Base-by-base conservation (phyloP, 1,140 invertebrate genomes). In the Drosophila willistoni region DNA sequence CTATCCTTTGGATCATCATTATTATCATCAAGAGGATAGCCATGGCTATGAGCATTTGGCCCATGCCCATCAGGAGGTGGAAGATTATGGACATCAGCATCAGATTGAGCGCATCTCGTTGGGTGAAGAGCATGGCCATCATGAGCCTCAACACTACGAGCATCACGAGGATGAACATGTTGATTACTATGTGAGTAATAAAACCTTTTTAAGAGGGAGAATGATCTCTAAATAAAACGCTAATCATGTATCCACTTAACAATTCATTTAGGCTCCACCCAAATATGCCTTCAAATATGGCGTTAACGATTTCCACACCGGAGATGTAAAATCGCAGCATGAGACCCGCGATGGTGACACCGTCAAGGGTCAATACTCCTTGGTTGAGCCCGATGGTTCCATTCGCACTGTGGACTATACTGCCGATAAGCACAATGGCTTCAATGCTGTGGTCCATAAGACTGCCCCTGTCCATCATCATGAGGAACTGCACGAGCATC, bases 401-500 rank as follows among this genome's bases (percentile, higher is more conserved):
- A 92, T 92, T 54, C 91, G 94, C 47, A 94, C 92, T 55, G 93
- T 94, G 19, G 93, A 93, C 72, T 94, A 94, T 71, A 93, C 92
- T 5, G 93, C 93, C 34, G 93, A 93, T 69, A 89, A 91, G 61
- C 86, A 91, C 71, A 93, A 92, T 62, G 92, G 92, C 51, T 95
- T 95, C 93, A 95, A 95, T 92, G 94, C 94, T 47, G 93, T 95
- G 22, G 94, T 95, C n/a, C 93, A 94, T 90, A 94, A 94, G 92
- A 94, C 93, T 41, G 94, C 93, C 39, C 94, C 94, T n/a, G 93
- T 93, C 55, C 93, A 94, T 39, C 89, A 91, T 36, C 83, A 91
- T 19, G 86, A 91, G 72, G 90, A 90, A 61, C 62, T 90, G 54
- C 90, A 91, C 47, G 87, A 91, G 51, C 81, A 89, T 34, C 81